Evolutionary conservation across 2,113 vertebrate species (phyloP).

Genomic region (Orthonyx spaldingii): DNA sequence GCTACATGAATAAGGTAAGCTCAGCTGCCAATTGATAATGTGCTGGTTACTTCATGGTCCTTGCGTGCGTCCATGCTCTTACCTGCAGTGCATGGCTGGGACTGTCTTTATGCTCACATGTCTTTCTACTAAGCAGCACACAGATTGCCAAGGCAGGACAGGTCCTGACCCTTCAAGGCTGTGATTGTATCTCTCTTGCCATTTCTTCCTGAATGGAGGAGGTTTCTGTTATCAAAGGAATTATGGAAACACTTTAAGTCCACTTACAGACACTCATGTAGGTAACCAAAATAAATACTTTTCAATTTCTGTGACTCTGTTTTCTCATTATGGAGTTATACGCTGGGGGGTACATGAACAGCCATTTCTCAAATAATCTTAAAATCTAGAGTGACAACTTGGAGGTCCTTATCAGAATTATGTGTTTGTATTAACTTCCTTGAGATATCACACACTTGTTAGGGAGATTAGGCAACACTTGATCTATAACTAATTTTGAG

Average conservation of each 20-base stretch:
- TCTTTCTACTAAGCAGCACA: not conserved
- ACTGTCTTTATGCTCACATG: rapidly evolving
- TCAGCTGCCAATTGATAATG: not conserved
- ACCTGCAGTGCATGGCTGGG: not conserved
- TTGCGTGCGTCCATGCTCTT: rapidly evolving
- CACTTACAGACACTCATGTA: not conserved
- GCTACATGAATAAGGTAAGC: not conserved
- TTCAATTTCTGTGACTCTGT: not conserved
- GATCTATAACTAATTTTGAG: not conserved
- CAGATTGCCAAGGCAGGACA: not conserved
- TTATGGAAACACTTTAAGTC: not conserved
- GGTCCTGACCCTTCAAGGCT: not conserved
- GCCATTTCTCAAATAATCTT: not conserved
- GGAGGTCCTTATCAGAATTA: not conserved
- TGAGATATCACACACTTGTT: not conserved
- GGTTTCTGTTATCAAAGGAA: not conserved
- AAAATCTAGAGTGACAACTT: not conserved
- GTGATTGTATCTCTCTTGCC: not conserved
- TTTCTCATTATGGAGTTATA: not conserved
- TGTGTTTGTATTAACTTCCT: not conserved
- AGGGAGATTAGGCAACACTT: not conserved
- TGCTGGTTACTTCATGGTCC: not conserved
- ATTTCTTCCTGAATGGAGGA: not conserved
- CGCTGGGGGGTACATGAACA: rapidly evolving
- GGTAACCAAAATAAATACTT: not conserved